A percentile compares a stretch with the other conserved stretches of the same genome.
Conservation (phyloP, 2,888 invertebrate genomes). For the Hirtodrosophila alboralis region DNA sequence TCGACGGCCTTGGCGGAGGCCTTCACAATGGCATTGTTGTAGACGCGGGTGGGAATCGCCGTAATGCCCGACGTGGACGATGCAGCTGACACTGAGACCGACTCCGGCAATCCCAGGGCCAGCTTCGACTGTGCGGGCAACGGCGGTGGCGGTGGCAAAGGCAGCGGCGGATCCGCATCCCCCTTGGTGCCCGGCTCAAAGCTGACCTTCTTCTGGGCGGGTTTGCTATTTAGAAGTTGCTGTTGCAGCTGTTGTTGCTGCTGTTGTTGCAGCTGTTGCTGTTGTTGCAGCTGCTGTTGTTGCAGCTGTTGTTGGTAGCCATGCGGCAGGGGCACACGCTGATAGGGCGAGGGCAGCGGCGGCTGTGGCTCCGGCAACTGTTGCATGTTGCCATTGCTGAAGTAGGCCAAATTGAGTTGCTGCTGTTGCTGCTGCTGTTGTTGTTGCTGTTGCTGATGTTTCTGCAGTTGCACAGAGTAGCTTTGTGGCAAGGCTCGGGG, state of each 20-base stretch:
- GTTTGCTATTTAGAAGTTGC: constrained; percentile 83
- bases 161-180: constrained; percentile 83
- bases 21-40: constrained; percentile 84
- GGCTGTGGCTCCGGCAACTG: constrained; percentile 36
- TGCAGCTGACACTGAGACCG: constrained; percentile 20
- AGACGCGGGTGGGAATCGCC: constrained; percentile 84
- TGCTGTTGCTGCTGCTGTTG: constrained; percentile 75
- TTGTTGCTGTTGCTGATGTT: constrained; percentile 68
- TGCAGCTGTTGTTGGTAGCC: constrained; percentile 85
- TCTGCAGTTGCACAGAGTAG: constrained; percentile 75
- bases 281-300: constrained; percentile 79
- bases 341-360: constrained; percentile 85
- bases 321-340: constrained; percentile 87
- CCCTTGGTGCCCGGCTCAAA: constrained; percentile 90
- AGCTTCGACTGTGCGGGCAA: constrained; percentile 28
- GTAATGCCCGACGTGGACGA: constrained; percentile 62
- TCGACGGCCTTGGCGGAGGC: constrained; percentile 87
- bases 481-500: constrained; percentile 68
- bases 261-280: constrained; percentile 80
- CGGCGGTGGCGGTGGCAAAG: constrained; percentile 62
- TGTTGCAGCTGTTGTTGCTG: constrained; percentile 72
- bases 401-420: constrained; percentile 59
- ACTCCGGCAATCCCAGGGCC: constrained; percentile 62
- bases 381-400: constrained; percentile 76
- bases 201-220: constrained; percentile 88